These are phyloP conservation scores for Bombylius major DNA, from an alignment of 2,888 invertebrate species.

Conservation along the genomic window DNA sequence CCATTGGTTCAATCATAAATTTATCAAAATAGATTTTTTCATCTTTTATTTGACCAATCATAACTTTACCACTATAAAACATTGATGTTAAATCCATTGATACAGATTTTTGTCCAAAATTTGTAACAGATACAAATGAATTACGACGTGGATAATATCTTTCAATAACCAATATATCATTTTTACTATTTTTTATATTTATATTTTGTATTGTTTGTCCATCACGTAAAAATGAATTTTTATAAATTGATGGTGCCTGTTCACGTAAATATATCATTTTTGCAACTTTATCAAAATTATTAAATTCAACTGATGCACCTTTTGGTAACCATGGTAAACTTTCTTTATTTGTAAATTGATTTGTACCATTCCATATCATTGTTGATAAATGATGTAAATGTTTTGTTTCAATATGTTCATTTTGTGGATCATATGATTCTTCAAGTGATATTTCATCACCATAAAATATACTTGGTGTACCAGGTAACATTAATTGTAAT, in stretches of 20 bases:
- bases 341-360: constrained; percentile 39
- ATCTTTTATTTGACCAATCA: constrained; percentile 20
- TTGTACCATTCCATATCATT: constrained; percentile 49
- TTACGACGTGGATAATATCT: constrained; percentile 68
- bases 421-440: constrained; percentile 43
- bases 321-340: constrained; percentile 53
- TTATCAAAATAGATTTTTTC: constrained; percentile 36
- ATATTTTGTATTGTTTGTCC: constrained; percentile 51
- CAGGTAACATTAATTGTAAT: constrained; percentile 72
- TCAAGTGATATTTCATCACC: constrained; percentile 77
- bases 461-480: constrained; percentile 75
- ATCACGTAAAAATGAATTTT: constrained; percentile 55
- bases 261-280: constrained; percentile 47
- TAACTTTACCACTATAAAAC: constrained; percentile 54
- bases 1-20: constrained; percentile 41
- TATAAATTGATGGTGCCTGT: constrained; percentile 57
- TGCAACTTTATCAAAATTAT: constrained; percentile 43
- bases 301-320: constrained; percentile 39
- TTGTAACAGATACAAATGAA: constrained; percentile 62
- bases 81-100: constrained; percentile 59
- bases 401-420: constrained; percentile 45
- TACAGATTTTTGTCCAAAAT: constrained; percentile 48
- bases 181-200: constrained; percentile 49
- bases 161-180: constrained; percentile 57
- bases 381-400: constrained; percentile 55